phyloP scores from a whole-genome alignment of 2,113 vertebrate genomes.

The Protobothrops mucrosquamatus region DNA sequence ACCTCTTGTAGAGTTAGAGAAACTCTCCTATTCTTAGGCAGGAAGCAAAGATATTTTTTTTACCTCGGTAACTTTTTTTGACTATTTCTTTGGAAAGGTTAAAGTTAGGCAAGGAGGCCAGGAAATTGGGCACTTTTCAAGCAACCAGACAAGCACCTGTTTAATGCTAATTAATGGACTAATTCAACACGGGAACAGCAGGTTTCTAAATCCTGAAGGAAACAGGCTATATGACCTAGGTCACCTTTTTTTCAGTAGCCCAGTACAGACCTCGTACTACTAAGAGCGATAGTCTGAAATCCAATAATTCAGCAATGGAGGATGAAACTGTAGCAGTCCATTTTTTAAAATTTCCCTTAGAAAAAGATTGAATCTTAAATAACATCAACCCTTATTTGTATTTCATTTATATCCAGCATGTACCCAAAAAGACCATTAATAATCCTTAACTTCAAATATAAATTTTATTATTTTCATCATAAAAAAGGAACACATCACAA shows the following conservation, averaged over 20 bases:
- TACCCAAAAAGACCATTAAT: not conserved
- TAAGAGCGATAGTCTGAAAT: slow-evolving; percentile 24
- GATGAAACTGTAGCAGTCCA: not conserved
- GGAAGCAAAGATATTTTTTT: not conserved
- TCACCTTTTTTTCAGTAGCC: slow-evolving; percentile 65
- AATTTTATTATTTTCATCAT: too few relatives aligned
- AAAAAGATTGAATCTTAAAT: accelerated
- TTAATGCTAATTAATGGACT: slow-evolving; percentile 73
- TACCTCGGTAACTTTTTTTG: not conserved
- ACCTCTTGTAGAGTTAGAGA: not conserved
- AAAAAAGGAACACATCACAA: too few relatives aligned
- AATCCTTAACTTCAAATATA: too few relatives aligned
- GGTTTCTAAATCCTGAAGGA: slow-evolving; percentile 66
- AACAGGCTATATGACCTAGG: slow-evolving; percentile 53
- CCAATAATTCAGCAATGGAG: slow-evolving; percentile 8
- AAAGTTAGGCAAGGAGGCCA: slow-evolving; percentile 24
- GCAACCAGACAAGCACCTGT: slow-evolving; percentile 63
- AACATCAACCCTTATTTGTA: not conserved
- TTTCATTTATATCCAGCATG: not conserved
- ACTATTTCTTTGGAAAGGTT: slow-evolving; percentile 25
- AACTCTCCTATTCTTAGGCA: not conserved
- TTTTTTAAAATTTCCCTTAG: not conserved
- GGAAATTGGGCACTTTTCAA: slow-evolving; percentile 59
- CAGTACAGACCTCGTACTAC: slow-evolving; percentile 45
- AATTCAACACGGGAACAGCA: slow-evolving; percentile 68